Base-by-base conservation (phyloP, 2,113 vertebrate species). In the Trachemys scripta region DNA sequence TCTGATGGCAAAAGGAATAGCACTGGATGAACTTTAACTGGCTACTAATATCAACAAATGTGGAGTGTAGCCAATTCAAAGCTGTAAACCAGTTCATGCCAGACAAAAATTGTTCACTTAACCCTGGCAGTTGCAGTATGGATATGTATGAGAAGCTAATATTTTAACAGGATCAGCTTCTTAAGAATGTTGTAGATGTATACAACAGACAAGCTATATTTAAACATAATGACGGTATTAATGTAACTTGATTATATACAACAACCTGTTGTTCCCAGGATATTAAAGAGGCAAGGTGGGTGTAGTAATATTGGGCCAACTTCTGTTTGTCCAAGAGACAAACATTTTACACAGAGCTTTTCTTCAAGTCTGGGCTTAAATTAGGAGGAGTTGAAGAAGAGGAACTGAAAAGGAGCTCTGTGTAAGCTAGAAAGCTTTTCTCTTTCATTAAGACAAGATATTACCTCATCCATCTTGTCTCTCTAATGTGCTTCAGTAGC, bases 221-320 rank as follows among this genome's bases (percentile, higher is more conserved):
- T 92, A 72, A 92, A 79, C 19, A 80, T 50, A 75, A 78, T 65
- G 50, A 14, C n/a, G 83, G 22, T 54, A 82, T 90, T 49, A 84
- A 95, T 17, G 62, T 65, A 90, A 57, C 14, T 11, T 19, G 80
- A 88, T 6, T 56, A 91, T 57, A 79, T 31, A 54, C 20, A 54
- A 22, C 53, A 54, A 54, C 20, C 8, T 22, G 65, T 38, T 72
- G 65, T n/a, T 38, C 65, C 19, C 16, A 38, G 65, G 65, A 20
- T 72, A 38, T 38, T 38, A 22, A n/a, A 72, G 65, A 72, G 19
- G n/a, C 65, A 72, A 17, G n/a, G 35, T 38, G 65, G 19, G 16
- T 65, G 6, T 35, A 65, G 14, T 19, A 65, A n/a, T 65, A 65
- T 62, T 62, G 57, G 29, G 29, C 57, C 29, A 31, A 31, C 62